A percentile compares a stretch with the other conserved stretches of the same genome.
Conservation (phyloP, 2,888 invertebrate genomes). For the Rotaria socialis region DNA sequence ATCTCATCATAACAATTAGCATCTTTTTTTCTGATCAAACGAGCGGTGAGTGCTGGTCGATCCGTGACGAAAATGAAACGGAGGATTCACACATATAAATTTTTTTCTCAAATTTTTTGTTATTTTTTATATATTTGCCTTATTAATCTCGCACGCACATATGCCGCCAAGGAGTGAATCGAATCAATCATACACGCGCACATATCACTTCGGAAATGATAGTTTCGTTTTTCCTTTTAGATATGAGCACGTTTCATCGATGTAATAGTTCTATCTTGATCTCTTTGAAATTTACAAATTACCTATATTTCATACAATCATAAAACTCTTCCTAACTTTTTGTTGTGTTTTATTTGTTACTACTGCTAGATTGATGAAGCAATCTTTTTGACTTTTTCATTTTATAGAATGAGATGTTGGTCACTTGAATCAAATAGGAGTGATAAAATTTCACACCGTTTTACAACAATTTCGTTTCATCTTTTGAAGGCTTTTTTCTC, state of each 20-base stretch:
- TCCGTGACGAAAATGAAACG: not conserved
- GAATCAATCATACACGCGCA: constrained; percentile 22
- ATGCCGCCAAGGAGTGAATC: not conserved
- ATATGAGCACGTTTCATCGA: constrained; percentile 24
- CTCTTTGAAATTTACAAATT: constrained; percentile 24
- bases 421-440: not conserved
- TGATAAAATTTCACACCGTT: constrained; percentile 27
- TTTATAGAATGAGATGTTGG: not conserved
- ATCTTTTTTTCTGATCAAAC: not conserved
- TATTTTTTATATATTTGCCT: not conserved
- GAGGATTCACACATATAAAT: constrained; percentile 16
- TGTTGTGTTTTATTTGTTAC: not conserved
- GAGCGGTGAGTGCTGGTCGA: not conserved
- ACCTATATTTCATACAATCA: not conserved
- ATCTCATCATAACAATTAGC: constrained; percentile 4
- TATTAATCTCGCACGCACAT: constrained; percentile 19
- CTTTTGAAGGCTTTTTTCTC: not conserved
- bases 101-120: not conserved
- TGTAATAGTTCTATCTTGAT: not conserved
- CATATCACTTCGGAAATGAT: constrained; percentile 8
- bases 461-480: constrained; percentile 11
- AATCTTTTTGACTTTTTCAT: not conserved
- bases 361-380: constrained; percentile 12
- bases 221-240: not conserved
- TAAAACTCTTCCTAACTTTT: not conserved